phyloP scores from a whole-genome alignment of 2,113 vertebrate species.

The Callopanchax toddi region DNA sequence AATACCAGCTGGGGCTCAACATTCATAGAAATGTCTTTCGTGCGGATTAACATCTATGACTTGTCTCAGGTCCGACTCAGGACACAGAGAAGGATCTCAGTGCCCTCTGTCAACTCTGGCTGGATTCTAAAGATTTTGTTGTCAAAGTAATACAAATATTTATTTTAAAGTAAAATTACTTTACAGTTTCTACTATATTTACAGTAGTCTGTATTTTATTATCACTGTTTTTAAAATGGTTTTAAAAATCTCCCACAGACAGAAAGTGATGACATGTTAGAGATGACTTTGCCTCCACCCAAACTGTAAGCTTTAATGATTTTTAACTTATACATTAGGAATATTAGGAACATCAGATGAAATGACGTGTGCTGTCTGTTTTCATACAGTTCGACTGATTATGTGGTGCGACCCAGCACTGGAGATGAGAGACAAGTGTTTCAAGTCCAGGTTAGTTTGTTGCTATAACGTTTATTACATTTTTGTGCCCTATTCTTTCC shows the following conservation, averaged over 20 bases:
- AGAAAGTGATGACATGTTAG: slow-evolving; percentile 89
- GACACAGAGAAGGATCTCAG: slow-evolving; percentile 93
- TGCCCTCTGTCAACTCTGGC: slow-evolving; percentile 93
- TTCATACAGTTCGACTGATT: slow-evolving; percentile 91
- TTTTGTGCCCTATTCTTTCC: neutral
- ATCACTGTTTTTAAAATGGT: neutral
- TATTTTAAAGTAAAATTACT: too few species aligned
- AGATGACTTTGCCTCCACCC: slow-evolving; percentile 86
- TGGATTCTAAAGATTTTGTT: slow-evolving; percentile 95
- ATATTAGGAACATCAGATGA: too few species aligned
- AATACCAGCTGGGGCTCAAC: too few species aligned
- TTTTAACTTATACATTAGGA: neutral
- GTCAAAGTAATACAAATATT: slow-evolving; percentile 84
- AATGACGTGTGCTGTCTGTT: neutral
- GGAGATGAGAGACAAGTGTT: slow-evolving; percentile 95
- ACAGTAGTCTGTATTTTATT: neutral
- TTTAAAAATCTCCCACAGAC: slow-evolving; percentile 62
- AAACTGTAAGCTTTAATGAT: slow-evolving; percentile 86
- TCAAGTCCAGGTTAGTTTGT: slow-evolving; percentile 91
- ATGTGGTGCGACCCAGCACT: slow-evolving; percentile 95
- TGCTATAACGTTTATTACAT: neutral
- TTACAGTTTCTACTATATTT: neutral
- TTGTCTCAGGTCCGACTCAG: slow-evolving; percentile 83
- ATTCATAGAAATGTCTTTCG: neutral
- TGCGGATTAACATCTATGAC: neutral